These are phyloP conservation scores for Alosa alosa DNA, from an alignment of 2,113 vertebrate species.

Conservation along the genomic window DNA sequence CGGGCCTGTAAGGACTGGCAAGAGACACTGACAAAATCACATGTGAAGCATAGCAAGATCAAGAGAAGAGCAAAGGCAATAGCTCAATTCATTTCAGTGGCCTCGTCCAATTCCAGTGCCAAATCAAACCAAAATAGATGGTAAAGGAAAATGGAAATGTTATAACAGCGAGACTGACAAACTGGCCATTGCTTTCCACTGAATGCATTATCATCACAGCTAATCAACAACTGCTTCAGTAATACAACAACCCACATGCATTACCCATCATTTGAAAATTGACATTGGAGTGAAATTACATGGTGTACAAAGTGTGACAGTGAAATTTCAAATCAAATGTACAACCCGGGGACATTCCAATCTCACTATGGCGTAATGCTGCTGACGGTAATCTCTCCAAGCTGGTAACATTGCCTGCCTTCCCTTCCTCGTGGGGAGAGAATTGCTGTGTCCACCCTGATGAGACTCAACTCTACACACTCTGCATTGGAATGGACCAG, in stretches of 20 bases:
- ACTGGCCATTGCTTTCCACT: not conserved
- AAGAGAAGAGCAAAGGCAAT: not conserved
- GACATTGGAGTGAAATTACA: not conserved
- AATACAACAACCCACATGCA: not conserved
- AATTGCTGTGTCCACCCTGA: not conserved
- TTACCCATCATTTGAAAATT: not conserved
- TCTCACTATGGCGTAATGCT: not conserved
- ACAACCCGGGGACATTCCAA: not conserved
- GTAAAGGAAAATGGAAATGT: not conserved
- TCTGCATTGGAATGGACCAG: slow-evolving; percentile 18
- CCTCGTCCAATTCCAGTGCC: not conserved
- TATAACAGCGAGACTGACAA: not conserved
- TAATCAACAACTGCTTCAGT: not conserved
- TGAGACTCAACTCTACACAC: not conserved
- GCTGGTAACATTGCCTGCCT: not conserved
- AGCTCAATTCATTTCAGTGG: not conserved
- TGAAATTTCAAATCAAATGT: not conserved
- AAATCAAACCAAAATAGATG: not conserved
- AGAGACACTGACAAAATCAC: not conserved
- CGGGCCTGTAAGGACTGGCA: not conserved
- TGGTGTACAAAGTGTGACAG: not conserved
- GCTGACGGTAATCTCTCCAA: not conserved
- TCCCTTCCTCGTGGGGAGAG: not conserved
- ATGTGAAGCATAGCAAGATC: not conserved
- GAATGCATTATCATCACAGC: not conserved